A percentile compares a stretch with the other conserved stretches of the same genome.
phyloP scores from a whole-genome alignment of 2,888 invertebrate species.

The Torymus texanus region DNA sequence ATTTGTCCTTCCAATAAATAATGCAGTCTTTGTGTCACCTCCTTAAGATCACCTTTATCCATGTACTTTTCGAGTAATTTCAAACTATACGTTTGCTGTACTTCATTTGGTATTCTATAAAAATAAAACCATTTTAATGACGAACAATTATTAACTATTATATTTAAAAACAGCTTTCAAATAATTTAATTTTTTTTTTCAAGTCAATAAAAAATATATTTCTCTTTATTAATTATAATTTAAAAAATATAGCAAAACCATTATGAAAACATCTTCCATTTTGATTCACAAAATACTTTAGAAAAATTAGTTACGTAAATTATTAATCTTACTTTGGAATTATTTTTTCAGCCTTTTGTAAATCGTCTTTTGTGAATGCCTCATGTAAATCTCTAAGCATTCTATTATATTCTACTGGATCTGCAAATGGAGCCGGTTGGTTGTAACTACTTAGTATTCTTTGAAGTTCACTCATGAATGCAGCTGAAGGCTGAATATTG shows the following conservation, averaged over 20 bases:
- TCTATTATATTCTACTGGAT: neutral
- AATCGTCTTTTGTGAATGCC: neutral
- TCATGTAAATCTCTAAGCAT: neutral
- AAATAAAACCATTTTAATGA: neutral
- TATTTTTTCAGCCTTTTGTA: conserved; percentile 1
- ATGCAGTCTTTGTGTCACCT: neutral
- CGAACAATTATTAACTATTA: no score
- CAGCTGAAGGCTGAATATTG: conserved; percentile 82
- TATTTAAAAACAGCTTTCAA: no score
- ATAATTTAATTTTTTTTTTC: neutral
- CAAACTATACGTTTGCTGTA: neutral
- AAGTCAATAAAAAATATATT: neutral
- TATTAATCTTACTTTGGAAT: conserved; percentile 23
- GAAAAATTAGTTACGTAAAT: no score
- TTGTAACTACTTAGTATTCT: conserved; percentile 81
- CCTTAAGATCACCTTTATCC: neutral
- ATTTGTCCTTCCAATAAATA: conserved; percentile 10
- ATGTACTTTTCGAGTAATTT: neutral
- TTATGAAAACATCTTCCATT: no score
- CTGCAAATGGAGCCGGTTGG: conserved; percentile 83
- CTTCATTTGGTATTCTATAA: neutral
- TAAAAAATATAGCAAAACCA: no score
- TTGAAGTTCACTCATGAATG: conserved; percentile 82
- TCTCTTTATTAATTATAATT: neutral
- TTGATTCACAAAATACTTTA: no score